Evolutionary conservation across 1,140 invertebrate species (phyloP), one percentile per base, ranked within the genome.

Genomic region (Papilio glaucus): DNA sequence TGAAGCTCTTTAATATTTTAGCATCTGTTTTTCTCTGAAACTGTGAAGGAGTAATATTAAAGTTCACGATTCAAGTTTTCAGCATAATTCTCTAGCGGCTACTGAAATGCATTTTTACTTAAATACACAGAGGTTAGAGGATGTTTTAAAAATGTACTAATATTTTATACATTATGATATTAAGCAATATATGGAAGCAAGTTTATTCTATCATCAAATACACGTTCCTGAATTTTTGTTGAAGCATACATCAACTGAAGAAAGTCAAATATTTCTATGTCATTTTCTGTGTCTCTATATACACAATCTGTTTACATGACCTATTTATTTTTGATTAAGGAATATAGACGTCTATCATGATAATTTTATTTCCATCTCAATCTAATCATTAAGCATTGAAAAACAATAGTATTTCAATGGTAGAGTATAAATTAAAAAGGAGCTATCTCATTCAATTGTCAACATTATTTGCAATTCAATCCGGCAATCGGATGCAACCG

Each of bases 61-160:
- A 57, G 49, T 57, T 57, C 15, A 49, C 18, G 45, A 49, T 49
- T 49, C 49, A 57, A 57, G 49, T 57, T 57, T 57, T 57, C 45
- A 57, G 21, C 49, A 24, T 57, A 57, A 57, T 24, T 57, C 49
- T 57, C 21, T 18, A 57, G 49, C 9, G 12, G 49, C 49, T 24
- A 53, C 45, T 57, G 49, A 26, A 57, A 57, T 57, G 21, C 15
- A 49, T 49, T 49, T 49, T 9, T 57, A 10, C 24, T 26, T 57
- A 13, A 5, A 24, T 24, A 24, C 49, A 57, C 12, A 26, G 9
- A 57, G 24, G 49, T 57, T 57, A 24, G 24, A 57, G 18, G 21
- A 49, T 15, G 15, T 8, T 49, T 49, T 15, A 18, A 10, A 21
- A 49, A 49, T 15, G 15, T 49, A 21, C 21, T 13, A 49, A 18